Evolutionary conservation across 2,888 invertebrate genomes (phyloP), one percentile per base, ranked within the genome.

Genomic region (Tuta absoluta): DNA sequence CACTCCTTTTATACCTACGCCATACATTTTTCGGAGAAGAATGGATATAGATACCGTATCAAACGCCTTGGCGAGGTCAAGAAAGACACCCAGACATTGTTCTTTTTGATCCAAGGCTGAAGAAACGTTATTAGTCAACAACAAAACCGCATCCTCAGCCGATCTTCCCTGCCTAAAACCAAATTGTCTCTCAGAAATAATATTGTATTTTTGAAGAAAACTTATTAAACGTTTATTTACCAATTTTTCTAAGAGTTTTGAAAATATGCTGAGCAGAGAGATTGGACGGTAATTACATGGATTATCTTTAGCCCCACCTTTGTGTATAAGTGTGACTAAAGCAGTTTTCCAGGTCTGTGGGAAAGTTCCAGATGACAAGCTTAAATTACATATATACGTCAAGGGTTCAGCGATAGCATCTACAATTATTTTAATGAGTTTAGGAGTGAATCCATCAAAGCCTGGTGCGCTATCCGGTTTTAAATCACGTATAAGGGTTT

Each of bases 131-230:
- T 41, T 41, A 8, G 41, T 14, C 12, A 41, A 2, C 41, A 41
- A n/a, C 41, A 41, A n/a, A 12, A 41, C 41, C 11, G 41, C 41
- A 12, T 41, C 41, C 41, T 41, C 41, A 12, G 41, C n/a, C n/a
- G 41, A 41, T 41, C 12, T 41, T 10, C 41, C 41, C 14, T 41
- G 8, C 12, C 41, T 41, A n/a, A 41, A 41, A 4, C 41, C 41
- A 12, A 41, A 41, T 41, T 41, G 41, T 41, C 41, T 41, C 12
- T 41, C 41, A 14, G 41, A 57, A 28, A 37, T 66, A 66, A 21
- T 70, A 48, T 17, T 21, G 14, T 41, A 3, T 41, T 41, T 41
- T 3, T 41, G n/a, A n/a, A n/a, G n/a, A n/a, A n/a, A n/a, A n/a
- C n/a, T n/a, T n/a, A n/a, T n/a, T n/a, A n/a, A n/a, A n/a, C n/a